These are phyloP conservation scores for Bombus fervidus DNA, from an alignment of 1,140 invertebrate genomes.

Conservation along the genomic window DNA sequence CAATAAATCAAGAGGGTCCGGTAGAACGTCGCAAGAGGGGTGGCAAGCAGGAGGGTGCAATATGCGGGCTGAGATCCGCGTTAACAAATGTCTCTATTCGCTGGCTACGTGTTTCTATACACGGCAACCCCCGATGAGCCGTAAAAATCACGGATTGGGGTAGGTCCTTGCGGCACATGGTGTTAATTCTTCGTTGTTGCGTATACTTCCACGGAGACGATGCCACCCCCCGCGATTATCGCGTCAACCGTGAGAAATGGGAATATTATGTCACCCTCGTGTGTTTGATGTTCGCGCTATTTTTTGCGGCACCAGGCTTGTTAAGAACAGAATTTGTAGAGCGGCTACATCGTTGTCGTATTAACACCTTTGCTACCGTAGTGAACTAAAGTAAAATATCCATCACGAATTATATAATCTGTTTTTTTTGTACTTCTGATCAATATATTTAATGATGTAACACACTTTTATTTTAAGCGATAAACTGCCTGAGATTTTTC, in stretches of 20 bases:
- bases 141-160: constrained; percentile 68
- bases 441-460: no score
- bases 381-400: neutral
- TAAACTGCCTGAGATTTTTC: no score
- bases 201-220: constrained; percentile 17
- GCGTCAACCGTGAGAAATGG: constrained; percentile 63
- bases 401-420: neutral
- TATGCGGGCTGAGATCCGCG: constrained; percentile 67
- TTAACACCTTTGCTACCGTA: neutral
- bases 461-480: no score
- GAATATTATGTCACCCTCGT: constrained; percentile 50
- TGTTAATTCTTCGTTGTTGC: constrained; percentile 52
- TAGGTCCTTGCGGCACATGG: constrained; percentile 60
- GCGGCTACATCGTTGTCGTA: no score
- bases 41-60: constrained; percentile 51
- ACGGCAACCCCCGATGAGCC: constrained; percentile 57
- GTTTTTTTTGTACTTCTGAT: no score
- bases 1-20: constrained; percentile 76
- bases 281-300: neutral
- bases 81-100: constrained; percentile 77
- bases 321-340: neutral
- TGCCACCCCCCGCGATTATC: constrained; percentile 53
- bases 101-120: constrained; percentile 58
- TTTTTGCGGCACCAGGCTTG: neutral
- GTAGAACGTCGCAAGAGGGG: constrained; percentile 39